Evolutionary conservation across 2,888 invertebrate genomes (phyloP).

Genomic region (Pantelozetes paolii): DNA sequence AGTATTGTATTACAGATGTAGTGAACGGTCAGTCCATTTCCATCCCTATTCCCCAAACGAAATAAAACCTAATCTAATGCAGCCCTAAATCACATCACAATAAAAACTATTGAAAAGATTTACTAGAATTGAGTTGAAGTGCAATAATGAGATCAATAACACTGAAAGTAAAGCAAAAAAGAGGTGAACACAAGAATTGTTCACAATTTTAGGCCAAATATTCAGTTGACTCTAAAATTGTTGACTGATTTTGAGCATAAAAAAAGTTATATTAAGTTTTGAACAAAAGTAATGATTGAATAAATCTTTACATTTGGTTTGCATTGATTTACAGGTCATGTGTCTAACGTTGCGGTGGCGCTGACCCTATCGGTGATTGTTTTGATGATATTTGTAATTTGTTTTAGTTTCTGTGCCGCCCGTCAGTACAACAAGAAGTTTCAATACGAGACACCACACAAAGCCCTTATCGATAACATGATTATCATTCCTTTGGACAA

Average conservation of each 20-base stretch:
- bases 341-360: constrained; percentile 50
- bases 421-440: constrained; percentile 50
- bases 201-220: constrained; percentile 15
- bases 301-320: neutral
- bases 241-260: too few species aligned
- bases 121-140: constrained; percentile 3
- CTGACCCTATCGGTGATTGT: constrained; percentile 49
- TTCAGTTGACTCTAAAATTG: neutral
- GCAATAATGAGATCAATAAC: constrained; percentile 24
- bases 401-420: constrained; percentile 48
- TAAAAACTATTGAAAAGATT: neutral
- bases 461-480: constrained; percentile 24
- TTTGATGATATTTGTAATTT: constrained; percentile 48
- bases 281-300: too few species aligned
- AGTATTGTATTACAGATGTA: too few species aligned
- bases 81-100: neutral
- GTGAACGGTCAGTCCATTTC: too few species aligned
- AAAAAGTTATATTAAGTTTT: too few species aligned
- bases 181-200: neutral
- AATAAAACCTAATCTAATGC: constrained; percentile 1
- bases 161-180: neutral
- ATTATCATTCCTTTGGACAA: constrained; percentile 30
- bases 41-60: neutral
- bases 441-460: constrained; percentile 48
- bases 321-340: constrained; percentile 43